Evolutionary conservation across 2,888 invertebrate species (phyloP).

Genomic region (Antitype chi): DNA sequence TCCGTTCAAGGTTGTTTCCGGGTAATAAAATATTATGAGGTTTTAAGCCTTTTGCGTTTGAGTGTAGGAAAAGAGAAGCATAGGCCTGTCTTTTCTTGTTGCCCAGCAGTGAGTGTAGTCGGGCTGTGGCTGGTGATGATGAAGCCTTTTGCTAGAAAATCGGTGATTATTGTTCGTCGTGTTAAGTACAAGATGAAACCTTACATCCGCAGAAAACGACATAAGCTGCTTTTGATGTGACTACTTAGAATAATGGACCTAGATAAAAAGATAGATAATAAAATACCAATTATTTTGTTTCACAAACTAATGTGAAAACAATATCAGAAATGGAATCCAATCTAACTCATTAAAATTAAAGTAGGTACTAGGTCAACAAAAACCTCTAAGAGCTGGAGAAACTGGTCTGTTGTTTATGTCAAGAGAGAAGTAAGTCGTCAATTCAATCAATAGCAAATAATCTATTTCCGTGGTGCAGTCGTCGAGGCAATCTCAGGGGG

Average conservation of each 20-base stretch:
- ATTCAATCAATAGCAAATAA: slow-evolving; percentile 85
- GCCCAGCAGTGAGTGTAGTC: no score
- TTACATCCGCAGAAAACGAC: slow-evolving; percentile 35
- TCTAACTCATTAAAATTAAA: slow-evolving; percentile 33
- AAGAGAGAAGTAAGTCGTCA: slow-evolving; percentile 74
- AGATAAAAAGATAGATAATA: background rate
- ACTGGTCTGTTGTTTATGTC: slow-evolving; percentile 74
- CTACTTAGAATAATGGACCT: slow-evolving; percentile 14
- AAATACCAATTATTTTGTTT: background rate
- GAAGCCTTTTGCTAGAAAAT: slow-evolving; percentile 10
- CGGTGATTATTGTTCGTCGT: slow-evolving; percentile 10
- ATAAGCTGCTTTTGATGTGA: slow-evolving; percentile 28
- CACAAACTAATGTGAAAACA: background rate
- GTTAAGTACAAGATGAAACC: slow-evolving; percentile 42
- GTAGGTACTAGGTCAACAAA: slow-evolving; percentile 58
- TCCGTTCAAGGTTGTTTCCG: background rate
- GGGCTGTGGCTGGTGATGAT: no score
- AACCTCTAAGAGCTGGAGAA: slow-evolving; percentile 64
- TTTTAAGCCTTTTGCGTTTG: no score
- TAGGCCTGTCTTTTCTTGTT: no score
- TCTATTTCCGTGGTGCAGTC: slow-evolving; percentile 82
- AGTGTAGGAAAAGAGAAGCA: no score
- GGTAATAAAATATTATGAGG: slow-evolving; percentile 6
- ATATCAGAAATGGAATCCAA: slow-evolving; percentile 12
- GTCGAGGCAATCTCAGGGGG: slow-evolving; percentile 77